Evolutionary conservation across 2,113 vertebrate species (phyloP).

Genomic region (Trematocara stigmaticum): DNA sequence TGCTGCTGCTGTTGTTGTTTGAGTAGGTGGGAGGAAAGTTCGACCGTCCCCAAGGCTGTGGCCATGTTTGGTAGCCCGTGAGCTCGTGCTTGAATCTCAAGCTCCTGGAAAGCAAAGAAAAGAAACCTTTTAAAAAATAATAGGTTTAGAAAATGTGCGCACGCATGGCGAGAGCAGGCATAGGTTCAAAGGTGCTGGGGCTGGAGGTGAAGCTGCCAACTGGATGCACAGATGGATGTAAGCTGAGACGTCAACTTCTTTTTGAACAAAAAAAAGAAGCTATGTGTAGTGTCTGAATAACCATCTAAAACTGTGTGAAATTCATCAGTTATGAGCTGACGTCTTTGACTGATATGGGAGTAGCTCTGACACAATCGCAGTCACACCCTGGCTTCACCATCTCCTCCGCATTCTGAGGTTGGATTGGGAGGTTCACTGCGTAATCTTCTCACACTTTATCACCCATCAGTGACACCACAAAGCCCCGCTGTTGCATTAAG

Average conservation of each 20-base stretch:
- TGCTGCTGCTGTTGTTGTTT: constrained; percentile 73
- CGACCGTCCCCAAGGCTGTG: constrained; percentile 69
- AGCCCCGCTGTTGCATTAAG: background rate
- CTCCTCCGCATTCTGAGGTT: background rate
- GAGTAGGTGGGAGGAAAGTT: constrained; percentile 79
- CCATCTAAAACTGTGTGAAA: background rate
- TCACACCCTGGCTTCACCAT: background rate
- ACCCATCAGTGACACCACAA: background rate
- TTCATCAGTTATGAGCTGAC: background rate
- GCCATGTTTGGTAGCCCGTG: constrained; percentile 84
- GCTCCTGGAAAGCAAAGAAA: constrained; percentile 76
- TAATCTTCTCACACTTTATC: background rate
- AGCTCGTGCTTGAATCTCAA: constrained; percentile 92
- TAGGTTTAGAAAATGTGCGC: background rate
- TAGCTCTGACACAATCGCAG: background rate
- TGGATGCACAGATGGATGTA: background rate
- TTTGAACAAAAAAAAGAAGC: accelerated
- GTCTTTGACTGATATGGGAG: background rate
- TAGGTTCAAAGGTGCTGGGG: background rate
- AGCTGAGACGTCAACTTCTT: background rate
- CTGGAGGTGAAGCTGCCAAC: background rate
- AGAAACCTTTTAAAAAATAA: background rate
- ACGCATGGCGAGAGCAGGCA: background rate
- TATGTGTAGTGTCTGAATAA: background rate
- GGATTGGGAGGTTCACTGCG: background rate